Base-by-base conservation (phyloP, 2,888 invertebrate genomes). In the Sesamia inferens region DNA sequence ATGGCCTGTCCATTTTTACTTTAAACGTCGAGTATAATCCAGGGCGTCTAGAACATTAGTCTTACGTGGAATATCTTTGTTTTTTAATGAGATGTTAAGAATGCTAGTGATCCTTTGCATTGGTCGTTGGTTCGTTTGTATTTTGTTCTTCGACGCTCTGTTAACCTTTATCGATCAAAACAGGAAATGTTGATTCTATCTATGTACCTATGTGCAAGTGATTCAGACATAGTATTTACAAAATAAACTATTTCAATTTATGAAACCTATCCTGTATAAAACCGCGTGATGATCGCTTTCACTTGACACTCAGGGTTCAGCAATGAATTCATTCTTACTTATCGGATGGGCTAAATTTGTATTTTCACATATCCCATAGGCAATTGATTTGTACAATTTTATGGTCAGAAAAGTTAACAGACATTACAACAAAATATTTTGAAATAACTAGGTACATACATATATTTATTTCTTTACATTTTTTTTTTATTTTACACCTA, bases 391-490 rank as follows among this genome's bases (percentile, higher is more conserved):
- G 47, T 5, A 31, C 19, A 51, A 51, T 51, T 65, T 51, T 65
- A 24, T 65, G 13, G n/a, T 39, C 7, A 24, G 22, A n/a, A 75
- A 59, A 67, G 24, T 1, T 48, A 7, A 47, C 8, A 39, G n/a
- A 48, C 8, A 24, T 44, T 54, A 74, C 51, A 74, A 59, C 6
- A 63, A 59, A 54, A 59, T 22, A 31, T 58, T 44, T 59, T 39
- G 6, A 51, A 54, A 59, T 74, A 74, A 22, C 44, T 61, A 54
- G 13, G 16, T n/a, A 31, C 31, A 31, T 31, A 2, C 31, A 31
- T 24, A n/a, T 39, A n/a, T 47, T 54, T 5, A 5, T 74, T 59
- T 74, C 11, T 74, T 74, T 75, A 74, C 75, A 66, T 39, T 66
- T 74, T 48, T 39, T 66, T 74, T 48, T 59, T 19, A 58, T 65